Conservation (phyloP, 1,140 invertebrate species). For the Leptinotarsa undecemlineata region DNA sequence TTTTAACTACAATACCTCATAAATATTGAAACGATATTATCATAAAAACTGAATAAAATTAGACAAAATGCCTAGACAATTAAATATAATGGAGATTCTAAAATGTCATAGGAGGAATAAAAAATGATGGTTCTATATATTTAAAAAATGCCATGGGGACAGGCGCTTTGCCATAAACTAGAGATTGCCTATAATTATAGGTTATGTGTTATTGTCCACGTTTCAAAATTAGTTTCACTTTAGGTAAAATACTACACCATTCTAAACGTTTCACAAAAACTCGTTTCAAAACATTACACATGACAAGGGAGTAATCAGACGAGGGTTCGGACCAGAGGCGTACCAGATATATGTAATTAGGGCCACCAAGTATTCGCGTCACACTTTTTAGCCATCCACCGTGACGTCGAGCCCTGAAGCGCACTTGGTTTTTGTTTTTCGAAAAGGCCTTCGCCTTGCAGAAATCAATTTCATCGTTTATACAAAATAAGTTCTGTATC, state of each 20-base stretch:
- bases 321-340: constrained; percentile 17
- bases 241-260: constrained; percentile 31
- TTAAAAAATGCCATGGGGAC: constrained; percentile 36
- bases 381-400: constrained; percentile 1
- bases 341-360: constrained; percentile 8
- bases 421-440: neutral
- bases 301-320: constrained; percentile 25
- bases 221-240: constrained; percentile 36
- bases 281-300: constrained; percentile 30
- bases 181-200: constrained; percentile 40
- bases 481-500: neutral
- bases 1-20: constrained; percentile 25
- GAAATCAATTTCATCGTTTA: constrained; percentile 4
- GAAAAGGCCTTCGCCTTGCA: neutral
- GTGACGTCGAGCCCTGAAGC: neutral
- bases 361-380: constrained; percentile 4
- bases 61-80: constrained; percentile 29
- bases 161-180: constrained; percentile 36
- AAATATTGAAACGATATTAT: constrained; percentile 24
- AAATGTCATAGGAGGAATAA: constrained; percentile 37
- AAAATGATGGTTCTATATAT: constrained; percentile 37
- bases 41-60: constrained; percentile 27
- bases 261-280: constrained; percentile 32
- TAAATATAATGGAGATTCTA: constrained; percentile 34
- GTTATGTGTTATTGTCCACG: constrained; percentile 36